phyloP scores from a whole-genome alignment of 2,113 vertebrate species.

The Merops nubicus region DNA sequence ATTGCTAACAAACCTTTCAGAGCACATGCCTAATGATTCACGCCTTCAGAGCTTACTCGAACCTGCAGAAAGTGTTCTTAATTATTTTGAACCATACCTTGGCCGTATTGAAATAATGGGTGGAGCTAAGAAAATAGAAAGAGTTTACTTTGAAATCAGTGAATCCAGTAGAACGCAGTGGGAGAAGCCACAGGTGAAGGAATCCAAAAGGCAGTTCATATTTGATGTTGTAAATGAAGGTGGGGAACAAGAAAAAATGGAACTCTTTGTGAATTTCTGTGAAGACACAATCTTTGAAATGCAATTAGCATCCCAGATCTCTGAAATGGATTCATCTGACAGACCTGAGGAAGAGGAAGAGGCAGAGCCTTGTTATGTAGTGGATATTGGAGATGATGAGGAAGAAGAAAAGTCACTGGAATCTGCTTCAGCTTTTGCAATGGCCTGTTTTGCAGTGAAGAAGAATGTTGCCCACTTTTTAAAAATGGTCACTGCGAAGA shows the following conservation, averaged over 20 bases:
- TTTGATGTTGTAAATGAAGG: constrained; percentile 99
- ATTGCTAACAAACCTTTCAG: constrained; percentile 92
- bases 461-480: constrained; percentile 82
- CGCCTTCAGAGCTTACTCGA: constrained; percentile 90
- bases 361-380: constrained; percentile 69
- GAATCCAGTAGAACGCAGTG: constrained; percentile 96
- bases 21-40: constrained; percentile 95
- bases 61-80: constrained; percentile 93
- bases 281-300: constrained; percentile 99
- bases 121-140: constrained; percentile 94
- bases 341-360: constrained; percentile 83
- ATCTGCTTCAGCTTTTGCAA: constrained; percentile 88
- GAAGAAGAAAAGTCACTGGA: constrained; percentile 82
- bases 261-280: constrained; percentile 98
- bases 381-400: constrained; percentile 82
- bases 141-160: constrained; percentile 98
- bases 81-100: constrained; percentile 94
- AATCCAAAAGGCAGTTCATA: constrained; percentile 97
- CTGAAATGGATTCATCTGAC: constrained; percentile 88
- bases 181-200: constrained; percentile 98
- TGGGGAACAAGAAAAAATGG: constrained; percentile 99
- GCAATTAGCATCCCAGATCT: constrained; percentile 96
- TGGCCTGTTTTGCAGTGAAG: constrained; percentile 86
- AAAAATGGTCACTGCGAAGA: constrained; percentile 86
- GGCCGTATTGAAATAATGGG: constrained; percentile 99